These are phyloP conservation scores for Hermetia illucens DNA, from an alignment of 1,140 invertebrate genomes.

Conservation along the genomic window DNA sequence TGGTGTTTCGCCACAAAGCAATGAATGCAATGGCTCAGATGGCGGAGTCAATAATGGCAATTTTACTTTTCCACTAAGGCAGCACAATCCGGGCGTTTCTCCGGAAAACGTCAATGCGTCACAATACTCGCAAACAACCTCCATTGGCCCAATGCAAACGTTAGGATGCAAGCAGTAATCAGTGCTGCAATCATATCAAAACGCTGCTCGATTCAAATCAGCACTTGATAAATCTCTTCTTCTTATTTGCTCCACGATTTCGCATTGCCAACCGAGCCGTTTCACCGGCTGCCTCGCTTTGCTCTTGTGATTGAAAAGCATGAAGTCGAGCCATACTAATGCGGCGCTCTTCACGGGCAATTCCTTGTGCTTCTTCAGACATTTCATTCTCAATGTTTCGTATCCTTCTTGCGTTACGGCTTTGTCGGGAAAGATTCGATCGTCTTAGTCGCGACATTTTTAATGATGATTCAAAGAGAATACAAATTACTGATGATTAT, in stretches of 20 bases:
- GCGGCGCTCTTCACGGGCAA: conserved; percentile 14
- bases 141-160: conserved; percentile 11
- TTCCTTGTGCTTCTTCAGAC: conserved; percentile 6
- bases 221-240: conserved; percentile 16
- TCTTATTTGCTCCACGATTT: conserved; percentile 14
- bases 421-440: too few species aligned
- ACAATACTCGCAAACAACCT: conserved; percentile 4
- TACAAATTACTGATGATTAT: too few species aligned
- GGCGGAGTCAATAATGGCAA: conserved; percentile 8
- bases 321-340: conserved; percentile 18
- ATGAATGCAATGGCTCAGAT: conserved; percentile 14
- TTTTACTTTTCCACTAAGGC: conserved; percentile 9
- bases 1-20: conserved; percentile 23
- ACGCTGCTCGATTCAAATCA: conserved; percentile 17
- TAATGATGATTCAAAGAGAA: too few species aligned
- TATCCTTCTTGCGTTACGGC: too few species aligned
- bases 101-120: conserved; percentile 4
- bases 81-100: conserved; percentile 5
- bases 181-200: conserved; percentile 24
- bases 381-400: too few species aligned
- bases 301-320: too few species aligned
- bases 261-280: conserved; percentile 20
- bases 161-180: conserved; percentile 23
- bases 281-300: conserved; percentile 26
- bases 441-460: too few species aligned